A percentile compares a stretch with the other conserved stretches of the same genome.
Conservation (phyloP, 2,888 invertebrate genomes). For the Gryllus longicercus region DNA sequence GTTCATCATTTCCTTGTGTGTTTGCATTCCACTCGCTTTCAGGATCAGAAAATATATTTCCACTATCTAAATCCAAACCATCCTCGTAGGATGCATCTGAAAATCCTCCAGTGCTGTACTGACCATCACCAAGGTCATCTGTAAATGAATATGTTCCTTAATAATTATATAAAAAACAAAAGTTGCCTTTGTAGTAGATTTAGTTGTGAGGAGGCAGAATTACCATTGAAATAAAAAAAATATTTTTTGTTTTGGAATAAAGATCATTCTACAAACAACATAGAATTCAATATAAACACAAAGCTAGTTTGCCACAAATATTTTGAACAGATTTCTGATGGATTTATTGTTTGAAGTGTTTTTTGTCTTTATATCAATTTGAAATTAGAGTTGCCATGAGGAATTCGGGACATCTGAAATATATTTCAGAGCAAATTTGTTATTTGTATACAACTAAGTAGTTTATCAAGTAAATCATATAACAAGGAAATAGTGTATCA, state of each 20-base stretch:
- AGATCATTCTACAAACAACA: no score
- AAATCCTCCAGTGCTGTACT: slow-evolving; percentile 45
- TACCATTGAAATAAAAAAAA: no score
- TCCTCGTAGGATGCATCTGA: slow-evolving; percentile 56
- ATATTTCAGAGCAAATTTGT: no score
- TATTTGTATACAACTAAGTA: no score
- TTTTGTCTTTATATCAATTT: no score
- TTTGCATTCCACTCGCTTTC: slow-evolving; percentile 41
- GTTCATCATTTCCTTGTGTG: neutral
- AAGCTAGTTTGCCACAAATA: no score
- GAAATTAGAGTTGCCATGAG: no score
- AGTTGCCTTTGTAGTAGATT: neutral
- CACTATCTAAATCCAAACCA: slow-evolving; percentile 30
- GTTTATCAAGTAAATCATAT: no score
- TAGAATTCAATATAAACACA: no score
- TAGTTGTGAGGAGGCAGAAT: neutral
- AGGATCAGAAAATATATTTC: slow-evolving; percentile 41
- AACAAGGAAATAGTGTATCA: no score
- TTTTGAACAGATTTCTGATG: slow-evolving; percentile 19
- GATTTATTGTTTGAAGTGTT: neutral
- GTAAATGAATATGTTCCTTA: slow-evolving; percentile 19
- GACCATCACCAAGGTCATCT: slow-evolving; percentile 32
- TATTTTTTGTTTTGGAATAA: no score
- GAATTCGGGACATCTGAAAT: no score
- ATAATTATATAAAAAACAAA: neutral